Base-by-base conservation (phyloP, 2,888 invertebrate genomes). In the Tipula lateralis region DNA sequence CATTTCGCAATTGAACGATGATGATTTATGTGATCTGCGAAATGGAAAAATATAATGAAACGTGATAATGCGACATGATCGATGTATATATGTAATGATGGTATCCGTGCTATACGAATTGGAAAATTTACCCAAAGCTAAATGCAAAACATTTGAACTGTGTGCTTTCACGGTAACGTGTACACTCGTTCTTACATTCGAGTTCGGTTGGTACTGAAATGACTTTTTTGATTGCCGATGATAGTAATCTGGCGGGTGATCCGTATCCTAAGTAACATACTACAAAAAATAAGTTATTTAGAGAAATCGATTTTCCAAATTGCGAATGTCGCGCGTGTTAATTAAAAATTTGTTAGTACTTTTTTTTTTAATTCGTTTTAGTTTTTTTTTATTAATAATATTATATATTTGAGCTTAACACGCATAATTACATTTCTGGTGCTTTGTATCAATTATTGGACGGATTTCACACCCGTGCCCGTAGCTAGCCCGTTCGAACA, bases 401-500 rank as follows among this genome's bases (percentile, higher is more conserved):
- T n/a, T n/a, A 29, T 81, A 29, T 30, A 32, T 30, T 30, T 82
- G 32, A 82, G 29, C 32, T 82, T 82, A 82, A 82, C 66, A 66
- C 12, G 66, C 66, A 50, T 84, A 87, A 88, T 87, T 87, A 91
- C 91, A 88, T 87, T 91, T 90, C 85, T 90, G 90, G 86, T 90
- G 89, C 85, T 91, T 90, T 39, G 90, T 90, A 87, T 90, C 90
- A 7, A 89, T 88, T 16, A 90, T 90, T 80, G 92, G 91, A 85
- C 94, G 93, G 0, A 95, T 93, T 88, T 96, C 96, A 87, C 96
- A 96, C 0, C 96, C 96, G 84, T 95, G 92, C 0, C 96, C 96
- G 87, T 94, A 96, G 88, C 95, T 96, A 0, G 95, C 96, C 81
- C 96, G 90, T 85, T 96, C 94, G 87, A 96, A 96, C 29, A 96